Evolutionary conservation across 2,113 vertebrate genomes (phyloP).

Genomic region (Prunella fulvescens): DNA sequence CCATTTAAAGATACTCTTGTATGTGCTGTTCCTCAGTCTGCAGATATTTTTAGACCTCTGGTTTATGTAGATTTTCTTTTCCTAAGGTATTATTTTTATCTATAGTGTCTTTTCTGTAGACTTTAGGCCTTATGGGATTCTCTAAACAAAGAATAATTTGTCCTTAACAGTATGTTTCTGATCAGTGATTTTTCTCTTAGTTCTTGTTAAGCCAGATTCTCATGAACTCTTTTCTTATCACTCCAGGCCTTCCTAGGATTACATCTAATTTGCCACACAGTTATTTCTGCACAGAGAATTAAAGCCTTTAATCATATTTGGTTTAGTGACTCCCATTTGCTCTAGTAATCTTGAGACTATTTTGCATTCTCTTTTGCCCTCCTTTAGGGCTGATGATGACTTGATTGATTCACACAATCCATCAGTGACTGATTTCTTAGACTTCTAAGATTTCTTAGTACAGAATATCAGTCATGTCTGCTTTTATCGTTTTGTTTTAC

Average conservation of each 20-base stretch:
- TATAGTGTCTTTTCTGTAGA: background rate
- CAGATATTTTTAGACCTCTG: background rate
- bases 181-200: background rate
- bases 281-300: conserved; percentile 49
- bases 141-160: background rate
- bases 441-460: background rate
- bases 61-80: background rate
- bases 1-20: background rate
- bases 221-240: background rate
- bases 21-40: background rate
- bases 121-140: background rate
- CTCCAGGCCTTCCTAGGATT: background rate
- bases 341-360: background rate
- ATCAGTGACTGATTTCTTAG: background rate
- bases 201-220: background rate
- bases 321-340: conserved; percentile 30
- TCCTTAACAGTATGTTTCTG: background rate
- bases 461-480: background rate
- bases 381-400: background rate
- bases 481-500: background rate
- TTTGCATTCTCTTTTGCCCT: background rate
- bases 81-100: background rate
- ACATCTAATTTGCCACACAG: conserved; percentile 13
- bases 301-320: conserved; percentile 42
- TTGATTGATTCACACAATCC: background rate